These are phyloP conservation scores for Amiota communis DNA, from an alignment of 2,888 invertebrate species.

Conservation along the genomic window DNA sequence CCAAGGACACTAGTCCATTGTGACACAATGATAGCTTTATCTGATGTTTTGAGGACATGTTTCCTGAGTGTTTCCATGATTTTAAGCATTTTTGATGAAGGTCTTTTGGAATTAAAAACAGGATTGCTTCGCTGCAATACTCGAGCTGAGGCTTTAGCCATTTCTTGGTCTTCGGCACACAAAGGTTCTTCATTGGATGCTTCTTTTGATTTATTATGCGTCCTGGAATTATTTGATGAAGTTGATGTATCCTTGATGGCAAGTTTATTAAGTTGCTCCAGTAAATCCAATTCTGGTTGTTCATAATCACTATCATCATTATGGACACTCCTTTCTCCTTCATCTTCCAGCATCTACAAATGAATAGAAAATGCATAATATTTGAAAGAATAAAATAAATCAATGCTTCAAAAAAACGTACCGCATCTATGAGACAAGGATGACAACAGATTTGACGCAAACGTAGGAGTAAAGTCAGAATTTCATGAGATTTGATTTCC, in stretches of 20 bases:
- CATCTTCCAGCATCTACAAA: constrained; percentile 75
- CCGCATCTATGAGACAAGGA: constrained; percentile 84
- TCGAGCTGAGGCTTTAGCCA: constrained; percentile 77
- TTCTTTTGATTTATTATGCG: constrained; percentile 32
- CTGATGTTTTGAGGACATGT: constrained; percentile 75
- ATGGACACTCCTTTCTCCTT: constrained; percentile 55
- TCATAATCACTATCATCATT: constrained; percentile 69
- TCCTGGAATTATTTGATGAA: constrained; percentile 25
- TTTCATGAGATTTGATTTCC: constrained; percentile 79
- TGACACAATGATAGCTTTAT: constrained; percentile 90
- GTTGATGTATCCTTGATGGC: constrained; percentile 72
- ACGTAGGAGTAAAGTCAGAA: constrained; percentile 87
- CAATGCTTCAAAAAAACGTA: constrained; percentile 73
- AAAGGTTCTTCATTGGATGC: constrained; percentile 32
- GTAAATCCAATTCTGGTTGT: constrained; percentile 76
- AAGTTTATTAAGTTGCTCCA: constrained; percentile 79
- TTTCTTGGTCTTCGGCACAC: constrained; percentile 70
- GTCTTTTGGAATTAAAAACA: constrained; percentile 77
- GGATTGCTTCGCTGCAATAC: constrained; percentile 82
- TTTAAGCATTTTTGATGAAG: constrained; percentile 80
- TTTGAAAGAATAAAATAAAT: no score
- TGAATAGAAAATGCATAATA: not conserved
- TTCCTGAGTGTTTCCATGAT: constrained; percentile 77
- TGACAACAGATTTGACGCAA: constrained; percentile 93
- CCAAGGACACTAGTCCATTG: constrained; percentile 92